Base-by-base conservation (phyloP, 2,797 vertebrate species). In the Lates japonicus region DNA sequence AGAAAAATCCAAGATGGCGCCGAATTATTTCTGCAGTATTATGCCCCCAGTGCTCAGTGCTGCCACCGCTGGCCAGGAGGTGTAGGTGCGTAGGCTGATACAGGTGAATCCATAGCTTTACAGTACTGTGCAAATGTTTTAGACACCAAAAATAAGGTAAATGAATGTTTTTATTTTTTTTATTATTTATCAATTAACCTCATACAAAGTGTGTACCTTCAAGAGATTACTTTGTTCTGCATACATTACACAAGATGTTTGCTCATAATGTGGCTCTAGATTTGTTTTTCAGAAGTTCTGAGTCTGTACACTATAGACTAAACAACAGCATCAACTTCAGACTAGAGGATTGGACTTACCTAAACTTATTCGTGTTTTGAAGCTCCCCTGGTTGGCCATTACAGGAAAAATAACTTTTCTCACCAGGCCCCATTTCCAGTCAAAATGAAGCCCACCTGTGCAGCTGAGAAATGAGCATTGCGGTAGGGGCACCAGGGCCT, bases 381-480 rank as follows among this genome's bases (percentile, higher is more conserved):
- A 66, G 11, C 46, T 76, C 31, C 29, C 48, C 48, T 29, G 46
- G 33, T 49, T 75, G 33, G 7, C 35, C 25, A 54, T 44, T 67
- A 12, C 5, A 60, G 42, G 8, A 48, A 61, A 75, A 31, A 58
- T 58, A 5, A 57, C 20, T 52, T 42, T 80, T 41, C 83, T 65
- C 51, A 62, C 14, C 14, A 4, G 44, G 17, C 31, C 63, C 19
- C 19, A 61, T 63, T 70, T 44, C 42, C 17, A 74, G 70, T 80
- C 48, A 58, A 69, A 76, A 69, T 60, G 20, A 51, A 76, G 67
- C 41, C 80, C 58, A 75, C 74, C 78, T 70, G 66, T 58, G 37
- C 49, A 13, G 63, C 70, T 70, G 70, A 72, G 72, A 85, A 83
- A 82, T 49, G 64, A 67, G 57, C 25, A 77, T 68, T 64, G 60